Evolutionary conservation across 2,888 invertebrate species (phyloP).

Genomic region (Andrena bucephala): DNA sequence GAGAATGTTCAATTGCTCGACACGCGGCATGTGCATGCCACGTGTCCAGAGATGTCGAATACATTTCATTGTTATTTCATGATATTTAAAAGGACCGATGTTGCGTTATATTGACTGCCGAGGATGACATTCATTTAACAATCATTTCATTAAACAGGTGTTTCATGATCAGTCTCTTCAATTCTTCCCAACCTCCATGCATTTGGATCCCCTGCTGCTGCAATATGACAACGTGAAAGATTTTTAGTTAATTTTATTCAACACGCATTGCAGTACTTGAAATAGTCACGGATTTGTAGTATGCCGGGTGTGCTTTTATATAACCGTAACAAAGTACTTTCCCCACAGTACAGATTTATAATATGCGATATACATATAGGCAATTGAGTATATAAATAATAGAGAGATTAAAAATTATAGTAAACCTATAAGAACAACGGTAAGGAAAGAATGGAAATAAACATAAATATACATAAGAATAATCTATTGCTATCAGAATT

Average conservation of each 20-base stretch:
- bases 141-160: constrained; percentile 88
- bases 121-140: constrained; percentile 72
- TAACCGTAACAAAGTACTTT: constrained; percentile 15
- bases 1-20: constrained; percentile 71
- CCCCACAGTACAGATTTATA: constrained; percentile 16
- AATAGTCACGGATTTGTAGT: constrained; percentile 8
- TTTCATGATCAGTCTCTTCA: constrained; percentile 93
- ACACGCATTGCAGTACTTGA: background rate
- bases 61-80: constrained; percentile 53
- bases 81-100: constrained; percentile 71
- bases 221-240: constrained; percentile 51
- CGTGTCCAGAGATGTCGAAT: constrained; percentile 49
- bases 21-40: constrained; percentile 61
- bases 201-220: constrained; percentile 89
- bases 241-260: constrained; percentile 35
- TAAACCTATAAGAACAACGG: background rate
- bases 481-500: constrained; percentile 13
- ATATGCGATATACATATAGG: background rate
- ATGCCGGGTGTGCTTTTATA: background rate
- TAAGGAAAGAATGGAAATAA: background rate
- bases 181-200: constrained; percentile 93
- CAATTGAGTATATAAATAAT: background rate
- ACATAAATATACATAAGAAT: constrained; percentile 17
- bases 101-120: constrained; percentile 72
- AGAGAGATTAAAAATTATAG: background rate